Base-by-base conservation (phyloP, 2,888 invertebrate genomes). In the Phengaris arion region DNA sequence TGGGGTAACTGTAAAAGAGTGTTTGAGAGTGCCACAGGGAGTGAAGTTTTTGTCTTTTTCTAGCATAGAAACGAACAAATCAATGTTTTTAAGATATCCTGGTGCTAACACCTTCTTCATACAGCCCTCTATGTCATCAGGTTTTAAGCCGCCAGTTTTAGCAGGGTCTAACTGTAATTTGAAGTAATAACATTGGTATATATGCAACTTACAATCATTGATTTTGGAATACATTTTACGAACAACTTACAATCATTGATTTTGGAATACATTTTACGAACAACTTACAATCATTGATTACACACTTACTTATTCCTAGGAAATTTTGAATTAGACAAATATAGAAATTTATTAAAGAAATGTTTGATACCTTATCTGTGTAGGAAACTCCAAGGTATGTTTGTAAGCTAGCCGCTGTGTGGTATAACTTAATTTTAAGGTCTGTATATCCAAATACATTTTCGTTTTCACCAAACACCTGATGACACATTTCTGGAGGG, bases 361-460 rank as follows among this genome's bases (percentile, higher is more conserved):
- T 57, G 57, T 15, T 57, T 57, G 22, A 73, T 69, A 96, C 94
- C 90, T 96, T 96, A 75, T 96, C 96, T 10, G 95, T 91, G 85
- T 96, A 98, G 74, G 95, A 95, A 81, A 98, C 94, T 75, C 96
- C 96, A 74, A 98, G 89, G 85, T 96, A 99, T 75, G 98, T 96
- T 82, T 96, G 96, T 77, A 98, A 93, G 78, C 96, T 96, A 35
- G 96, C 97, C 75, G 98, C 98, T 77, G 96, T 96, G 86, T 97
- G 98, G 85, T 96, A 96, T 4, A 99, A 89, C 79, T 96, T 94
- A 4, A 99, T 95, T 77, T 94, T 94, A 55, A 99, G 91, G 83
- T 97, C 96, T 84, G 96, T 96, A 86, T 98, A 99, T 4, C 99
- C 99, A 93, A 98, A 98, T 86, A 99, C 98, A 78, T 96, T 97